Conservation (phyloP, 1,140 invertebrate genomes). For the Lithobius niger region DNA sequence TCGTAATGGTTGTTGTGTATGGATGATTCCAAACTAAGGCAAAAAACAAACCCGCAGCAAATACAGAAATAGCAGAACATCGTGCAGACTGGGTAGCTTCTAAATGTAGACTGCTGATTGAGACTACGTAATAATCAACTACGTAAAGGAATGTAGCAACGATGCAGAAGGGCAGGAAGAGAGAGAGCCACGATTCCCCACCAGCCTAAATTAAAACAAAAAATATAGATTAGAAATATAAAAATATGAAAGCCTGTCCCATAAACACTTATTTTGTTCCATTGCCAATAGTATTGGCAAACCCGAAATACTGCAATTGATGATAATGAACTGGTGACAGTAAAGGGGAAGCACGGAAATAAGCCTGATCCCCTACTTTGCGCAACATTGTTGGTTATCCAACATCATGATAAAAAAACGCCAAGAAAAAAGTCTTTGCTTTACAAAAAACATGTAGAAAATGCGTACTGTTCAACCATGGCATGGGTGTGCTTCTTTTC, state of each 20-base stretch:
- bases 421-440: too few species aligned
- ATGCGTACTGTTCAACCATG: too few species aligned
- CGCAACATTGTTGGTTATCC: not conserved
- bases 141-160: slow-evolving; percentile 29
- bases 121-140: slow-evolving; percentile 33
- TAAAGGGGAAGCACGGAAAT: not conserved
- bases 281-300: not conserved
- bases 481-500: too few species aligned
- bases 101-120: slow-evolving; percentile 25
- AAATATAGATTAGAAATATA: not conserved
- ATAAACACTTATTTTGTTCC: not conserved
- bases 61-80: not conserved
- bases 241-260: not conserved
- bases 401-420: too few species aligned
- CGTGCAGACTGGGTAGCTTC: slow-evolving; percentile 18
- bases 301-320: not conserved
- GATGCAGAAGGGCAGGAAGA: slow-evolving; percentile 26
- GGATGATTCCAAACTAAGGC: slow-evolving; percentile 1
- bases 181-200: slow-evolving; percentile 24
- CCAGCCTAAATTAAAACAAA: slow-evolving; percentile 19
- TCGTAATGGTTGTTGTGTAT: not conserved
- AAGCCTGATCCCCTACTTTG: not conserved
- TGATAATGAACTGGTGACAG: not conserved
- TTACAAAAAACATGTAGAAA: too few species aligned
- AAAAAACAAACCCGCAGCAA: not conserved